Base-by-base conservation (phyloP, 2,113 vertebrate species). In the Forbesichthys agassizii region DNA sequence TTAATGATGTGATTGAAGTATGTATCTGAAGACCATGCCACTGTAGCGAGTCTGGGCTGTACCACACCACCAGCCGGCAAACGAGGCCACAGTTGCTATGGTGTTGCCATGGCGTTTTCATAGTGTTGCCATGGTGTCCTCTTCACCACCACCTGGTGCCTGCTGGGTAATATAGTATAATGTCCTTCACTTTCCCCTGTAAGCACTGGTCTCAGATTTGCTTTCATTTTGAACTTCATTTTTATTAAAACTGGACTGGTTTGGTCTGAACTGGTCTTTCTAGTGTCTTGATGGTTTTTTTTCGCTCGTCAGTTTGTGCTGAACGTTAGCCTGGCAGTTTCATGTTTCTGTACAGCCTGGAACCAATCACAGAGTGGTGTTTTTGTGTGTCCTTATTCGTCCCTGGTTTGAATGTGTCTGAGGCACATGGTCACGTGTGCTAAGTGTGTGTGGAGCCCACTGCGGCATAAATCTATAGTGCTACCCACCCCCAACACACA, bases 11-110 rank as follows among this genome's bases (percentile, higher is more conserved):
- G 89, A 90, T 82, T 90, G 88, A 86, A 89, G 85, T 88, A 86
- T 88, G 84, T 89, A 90, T 90, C 86, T 89, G 89, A 91, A 69
- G 92, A 93, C 91, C 90, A 90, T 84, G 86, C 89, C 90, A 90
- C 92, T 93, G 92, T 92, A 90, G 89, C 81, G 81, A 84, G 86
- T 91, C 91, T 91, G 91, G 88, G 88, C 91, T 93, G 91, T 85
- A 91, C 91, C 85, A 86, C 89, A 91, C 90, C 86, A 88, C 87
- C 85, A 84, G 79, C 86, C 81, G 79, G 85, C 85, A 83, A 91
- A 58, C 76, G 80, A 83, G 89, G 88, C 86, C 87, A 75, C 85
- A 79, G 88, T 91, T 88, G 75, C 84, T 88, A 88, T 87, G 84
- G 81, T 77, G 86, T 91, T 90, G 88, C 84, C 86, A 84, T 86